Percentiles rank a stretch among this genome's conserved stretches.
Evolutionary conservation across 2,888 invertebrate genomes (phyloP).

Genomic region (Phytoseiulus persimilis): DNA sequence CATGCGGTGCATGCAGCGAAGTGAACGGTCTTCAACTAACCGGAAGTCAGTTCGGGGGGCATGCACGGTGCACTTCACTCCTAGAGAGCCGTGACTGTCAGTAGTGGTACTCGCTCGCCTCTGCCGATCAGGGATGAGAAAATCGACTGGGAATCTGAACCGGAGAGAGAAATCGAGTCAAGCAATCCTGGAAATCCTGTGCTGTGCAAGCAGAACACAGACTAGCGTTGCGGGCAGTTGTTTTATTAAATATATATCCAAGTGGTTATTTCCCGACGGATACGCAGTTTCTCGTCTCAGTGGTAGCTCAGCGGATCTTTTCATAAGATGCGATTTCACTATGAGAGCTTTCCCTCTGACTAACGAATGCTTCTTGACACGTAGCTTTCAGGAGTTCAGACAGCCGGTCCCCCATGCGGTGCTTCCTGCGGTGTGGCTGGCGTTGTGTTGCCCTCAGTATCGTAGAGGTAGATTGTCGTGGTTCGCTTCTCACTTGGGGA

Average conservation of each 20-base stretch:
- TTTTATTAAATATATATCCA: neutral
- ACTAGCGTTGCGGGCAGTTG: neutral
- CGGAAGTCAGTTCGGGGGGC: no score
- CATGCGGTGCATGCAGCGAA: no score
- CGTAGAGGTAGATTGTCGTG: neutral
- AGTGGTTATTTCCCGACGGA: neutral
- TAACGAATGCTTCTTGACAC: neutral
- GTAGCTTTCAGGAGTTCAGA: neutral
- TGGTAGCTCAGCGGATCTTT: neutral
- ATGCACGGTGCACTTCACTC: no score
- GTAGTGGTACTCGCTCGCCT: no score
- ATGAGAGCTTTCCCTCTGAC: neutral
- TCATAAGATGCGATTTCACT: neutral
- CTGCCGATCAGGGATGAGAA: no score
- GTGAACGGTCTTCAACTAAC: no score
- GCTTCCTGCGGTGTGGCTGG: neutral
- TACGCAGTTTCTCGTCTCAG: neutral
- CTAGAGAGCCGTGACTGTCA: no score
- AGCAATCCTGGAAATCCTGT: no score
- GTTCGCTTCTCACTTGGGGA: neutral
- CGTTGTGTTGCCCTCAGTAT: neutral
- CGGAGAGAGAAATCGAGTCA: no score
- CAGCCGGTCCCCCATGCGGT: neutral
- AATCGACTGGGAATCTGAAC: no score
- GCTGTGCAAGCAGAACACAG: neutral